These are phyloP conservation scores for Pelosia muscerda DNA, from an alignment of 2,888 invertebrate species.

Conservation along the genomic window DNA sequence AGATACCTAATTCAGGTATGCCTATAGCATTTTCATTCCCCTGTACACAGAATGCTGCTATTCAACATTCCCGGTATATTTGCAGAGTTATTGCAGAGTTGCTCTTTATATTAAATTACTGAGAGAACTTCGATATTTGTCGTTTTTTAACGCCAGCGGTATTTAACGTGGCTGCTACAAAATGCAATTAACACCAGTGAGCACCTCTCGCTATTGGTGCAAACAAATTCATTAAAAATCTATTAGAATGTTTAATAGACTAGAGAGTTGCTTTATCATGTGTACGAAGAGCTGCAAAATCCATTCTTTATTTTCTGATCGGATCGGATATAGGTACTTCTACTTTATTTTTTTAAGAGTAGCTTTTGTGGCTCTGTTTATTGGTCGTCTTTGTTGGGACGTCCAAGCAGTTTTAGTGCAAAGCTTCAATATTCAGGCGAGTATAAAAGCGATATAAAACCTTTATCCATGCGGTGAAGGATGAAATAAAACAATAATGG, in stretches of 20 bases:
- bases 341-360: neutral
- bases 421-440: conserved; percentile 16
- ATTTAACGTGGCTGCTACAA: neutral
- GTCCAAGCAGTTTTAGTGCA: conserved; percentile 11
- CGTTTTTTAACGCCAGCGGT: conserved; percentile 16
- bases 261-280: neutral
- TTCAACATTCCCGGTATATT: conserved; percentile 15
- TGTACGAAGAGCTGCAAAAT: neutral
- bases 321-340: neutral
- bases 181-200: conserved; percentile 23
- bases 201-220: conserved; percentile 3
- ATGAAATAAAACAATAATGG: conserved; percentile 22
- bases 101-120: conserved; percentile 35
- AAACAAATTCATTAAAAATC: conserved; percentile 9
- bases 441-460: conserved; percentile 24
- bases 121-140: conserved; percentile 29
- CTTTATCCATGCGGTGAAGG: conserved; percentile 21
- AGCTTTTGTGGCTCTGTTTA: conserved; percentile 5
- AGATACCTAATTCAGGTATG: conserved; percentile 5
- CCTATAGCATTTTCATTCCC: conserved; percentile 2
- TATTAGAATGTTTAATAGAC: neutral
- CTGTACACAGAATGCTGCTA: conserved; percentile 14
- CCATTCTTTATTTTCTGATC: neutral
- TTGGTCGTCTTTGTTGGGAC: conserved; percentile 14
- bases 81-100: conserved; percentile 18